Base-by-base conservation (phyloP, 2,797 vertebrate genomes). In the Dermochelys coriacea region DNA sequence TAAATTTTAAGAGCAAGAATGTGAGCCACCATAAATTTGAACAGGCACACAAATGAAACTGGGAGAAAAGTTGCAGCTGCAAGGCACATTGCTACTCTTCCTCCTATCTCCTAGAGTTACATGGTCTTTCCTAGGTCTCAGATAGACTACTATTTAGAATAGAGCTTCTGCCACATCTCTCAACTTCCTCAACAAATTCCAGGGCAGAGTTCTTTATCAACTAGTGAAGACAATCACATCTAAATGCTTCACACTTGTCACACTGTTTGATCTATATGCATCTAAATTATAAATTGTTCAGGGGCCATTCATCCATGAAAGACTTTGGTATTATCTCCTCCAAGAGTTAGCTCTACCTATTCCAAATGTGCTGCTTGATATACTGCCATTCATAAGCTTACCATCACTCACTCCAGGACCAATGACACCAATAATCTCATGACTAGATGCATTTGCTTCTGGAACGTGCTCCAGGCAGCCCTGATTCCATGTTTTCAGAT, bases 81-180 rank as follows among this genome's bases (percentile, higher is more conserved):
- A 87, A 90, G 45, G 82, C 52, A 31, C 16, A 2, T n/a, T 47
- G 37, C 80, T 79, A 1, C n/a, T 93, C 84, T 61, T 88, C 86
- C 45, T 89, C 90, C 81, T 88, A 29, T 41, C 49, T 90, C 25
- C 68, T 49, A 87, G 14, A 64, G 29, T 16, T 37, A 87, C 59
- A 89, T 64, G 94, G 9, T 8, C 29, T 85, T 88, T 71, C 55
- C 37, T 1, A 80, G 77, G 45, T 49, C 88, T 90, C 78, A 75
- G 79, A 95, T 37, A 52, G 37, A 16, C 47, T 47, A 49, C 29
- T 88, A 19, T 50, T 90, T 79, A 50, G 93, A 92, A 95, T 5
- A 21, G 77, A 89, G 71, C 50, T 91, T 37, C 55, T 83, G 47
- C 75, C 81, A 37, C 57, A 37, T 71, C 23, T 82, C 55, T 82